Evolutionary conservation across 2,797 vertebrate genomes (phyloP), one percentile per base, ranked within the genome.

Genomic region (Sebastes miniatus): DNA sequence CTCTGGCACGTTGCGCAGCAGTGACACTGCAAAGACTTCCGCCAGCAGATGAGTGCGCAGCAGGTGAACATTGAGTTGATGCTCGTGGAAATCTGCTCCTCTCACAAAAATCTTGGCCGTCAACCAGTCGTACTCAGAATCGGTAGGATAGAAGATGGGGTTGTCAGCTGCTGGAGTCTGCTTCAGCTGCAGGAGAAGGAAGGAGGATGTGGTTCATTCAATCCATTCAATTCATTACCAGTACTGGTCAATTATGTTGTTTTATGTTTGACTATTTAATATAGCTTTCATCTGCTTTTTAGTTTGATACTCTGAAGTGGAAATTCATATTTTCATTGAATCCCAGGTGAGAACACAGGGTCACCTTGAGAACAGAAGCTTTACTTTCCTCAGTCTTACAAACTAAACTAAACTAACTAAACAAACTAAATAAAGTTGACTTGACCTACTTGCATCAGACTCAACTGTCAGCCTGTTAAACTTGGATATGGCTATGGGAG

Each of bases 21-120:
- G 82, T 25, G 96, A 94, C 72, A 96, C 69, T 1, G 90, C 56
- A 81, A 95, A 96, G 8, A 92, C 96, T 43, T 97, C 95, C 0
- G 91, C 94, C 11, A 97, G 77, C 63, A 96, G 90, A 73, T 97
- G 96, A 9, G 95, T 95, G 32, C 93, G 92, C 69, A 97, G 91
- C 70, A 94, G 84, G 77, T 95, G 94, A 27, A 1, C 8, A 0
- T 89, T 88, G 47, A 93, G 88, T 22, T 94, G 63, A 58, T 94
- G 93, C 36, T 89, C 79, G 0, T 0, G 75, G 81, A 92, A 94
- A 69, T 95, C 92, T 9, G 92, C 88, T 62, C 87, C 88, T 75
- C 87, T 87, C 79, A 94, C 92, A 83, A 93, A 94, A 36, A 78
- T 87, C 85, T 93, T 94, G 52, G 93, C 94, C 47, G 47, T 27